Base-by-base conservation (phyloP, 1,140 invertebrate genomes). In the Vollenhovia emeryi region DNA sequence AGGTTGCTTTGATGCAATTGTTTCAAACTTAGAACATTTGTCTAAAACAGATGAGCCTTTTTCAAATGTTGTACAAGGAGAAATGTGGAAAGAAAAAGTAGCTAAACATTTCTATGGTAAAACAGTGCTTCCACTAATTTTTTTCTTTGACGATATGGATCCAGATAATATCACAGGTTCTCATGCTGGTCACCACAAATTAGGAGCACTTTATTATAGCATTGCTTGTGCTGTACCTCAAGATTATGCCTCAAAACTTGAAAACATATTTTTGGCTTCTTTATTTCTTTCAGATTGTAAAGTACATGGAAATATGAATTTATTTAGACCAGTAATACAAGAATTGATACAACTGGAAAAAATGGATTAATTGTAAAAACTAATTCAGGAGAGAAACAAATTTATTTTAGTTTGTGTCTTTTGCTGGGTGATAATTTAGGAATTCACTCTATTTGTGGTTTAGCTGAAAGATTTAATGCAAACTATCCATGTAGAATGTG, bases 381-480 rank as follows among this genome's bases (percentile, higher is more conserved):
- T 21, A 60, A 2, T 1, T 43, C 24, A 40, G 24, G 13, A 60
- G 74, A 78, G 5, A 59, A 59, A 60, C 73, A 40, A 84, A 55
- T 83, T 36, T 74, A 59, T 74, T 55, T 83, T 74, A 45, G 66
- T 66, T 52, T 71, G 9, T 40, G 52, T 55, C 71, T 75, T 4
- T 57, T 83, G 11, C 7, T 74, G 6, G 79, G 68, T 33, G 79
- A 83, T 5, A 83, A 83, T 27, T 74, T 83, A 60, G 68, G 40
- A 30, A 75, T 83, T 52, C 66, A 83, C 21, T 43, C 33, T 71
- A 83, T 83, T 57, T 74, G 45, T 74, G 79, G 68, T 6, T 15
- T 74, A 6, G 50, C 24, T 45, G 59, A 59, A 11, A 33, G 71
- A 18, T 84, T 84, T 24, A 59, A 60, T 40, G 36, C 71, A 21